phyloP scores from a whole-genome alignment of 2,888 invertebrate species.

The Neuroscelio doddi region DNA sequence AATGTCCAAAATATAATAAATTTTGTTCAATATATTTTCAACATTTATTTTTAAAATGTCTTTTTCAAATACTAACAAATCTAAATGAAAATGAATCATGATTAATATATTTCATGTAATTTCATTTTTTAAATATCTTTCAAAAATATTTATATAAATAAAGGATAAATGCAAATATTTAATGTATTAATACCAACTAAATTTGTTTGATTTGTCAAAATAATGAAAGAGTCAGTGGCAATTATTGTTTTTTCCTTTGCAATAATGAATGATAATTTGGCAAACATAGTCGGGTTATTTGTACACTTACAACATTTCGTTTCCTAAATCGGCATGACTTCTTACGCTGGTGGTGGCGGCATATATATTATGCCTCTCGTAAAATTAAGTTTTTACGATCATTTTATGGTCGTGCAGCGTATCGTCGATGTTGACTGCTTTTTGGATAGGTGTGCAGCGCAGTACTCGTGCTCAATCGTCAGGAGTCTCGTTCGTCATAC shows the following conservation, averaged over 20 bases:
- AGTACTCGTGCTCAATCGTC: conserved; percentile 55
- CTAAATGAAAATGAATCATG: too few species aligned
- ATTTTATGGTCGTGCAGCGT: conserved; percentile 71
- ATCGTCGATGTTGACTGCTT: conserved; percentile 63
- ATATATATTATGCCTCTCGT: conserved; percentile 72
- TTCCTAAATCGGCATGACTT: conserved; percentile 54
- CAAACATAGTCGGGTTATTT: conserved; percentile 32
- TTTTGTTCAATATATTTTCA: too few species aligned
- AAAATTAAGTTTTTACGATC: conserved; percentile 73
- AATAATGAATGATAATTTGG: conserved; percentile 36
- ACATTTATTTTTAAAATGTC: too few species aligned
- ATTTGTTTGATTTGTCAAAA: not conserved
- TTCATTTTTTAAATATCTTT: too few species aligned
- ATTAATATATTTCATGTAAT: too few species aligned
- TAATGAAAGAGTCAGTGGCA: conserved; percentile 2
- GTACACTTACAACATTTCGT: conserved; percentile 53
- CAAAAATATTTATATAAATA: too few species aligned
- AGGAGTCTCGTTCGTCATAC: conserved; percentile 53
- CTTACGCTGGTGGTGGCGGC: conserved; percentile 63
- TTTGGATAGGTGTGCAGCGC: conserved; percentile 51
- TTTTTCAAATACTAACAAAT: too few species aligned
- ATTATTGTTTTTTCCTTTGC: conserved; percentile 13
- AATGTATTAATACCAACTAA: too few species aligned
- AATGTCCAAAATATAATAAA: too few species aligned
- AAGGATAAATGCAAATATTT: too few species aligned